phyloP scores from a whole-genome alignment of 2,797 vertebrate genomes.

The Mormyrus proboscirostris region DNA sequence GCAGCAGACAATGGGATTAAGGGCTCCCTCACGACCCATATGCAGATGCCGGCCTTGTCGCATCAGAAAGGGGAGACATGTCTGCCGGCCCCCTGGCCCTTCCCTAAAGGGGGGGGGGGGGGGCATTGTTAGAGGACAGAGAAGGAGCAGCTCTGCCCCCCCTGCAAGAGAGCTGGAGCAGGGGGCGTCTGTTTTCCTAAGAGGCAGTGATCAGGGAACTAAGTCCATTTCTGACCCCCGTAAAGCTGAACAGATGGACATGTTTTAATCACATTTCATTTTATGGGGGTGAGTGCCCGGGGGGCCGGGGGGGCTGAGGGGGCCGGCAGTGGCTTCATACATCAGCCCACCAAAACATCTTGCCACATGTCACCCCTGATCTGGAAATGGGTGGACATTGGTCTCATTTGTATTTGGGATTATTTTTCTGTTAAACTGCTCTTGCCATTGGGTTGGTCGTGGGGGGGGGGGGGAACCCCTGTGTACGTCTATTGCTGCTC shows the following conservation, averaged over 20 bases:
- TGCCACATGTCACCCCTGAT: conserved; percentile 7
- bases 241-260: conserved; percentile 77
- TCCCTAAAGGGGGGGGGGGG: conserved; percentile 25
- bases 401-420: not conserved
- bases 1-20: conserved; percentile 69
- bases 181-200: conserved; percentile 68
- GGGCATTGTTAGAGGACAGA: conserved; percentile 77
- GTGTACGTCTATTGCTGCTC: not conserved
- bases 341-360: conserved; percentile 19
- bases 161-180: conserved; percentile 56
- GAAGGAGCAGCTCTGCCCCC: conserved; percentile 69
- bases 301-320: conserved; percentile 34
- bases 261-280: conserved; percentile 70
- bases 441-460: not conserved
- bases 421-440: not conserved
- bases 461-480: not conserved
- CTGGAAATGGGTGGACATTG: conserved; percentile 14
- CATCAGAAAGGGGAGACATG: conserved; percentile 69
- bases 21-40: conserved; percentile 72
- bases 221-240: conserved; percentile 51
- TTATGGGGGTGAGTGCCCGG: conserved; percentile 16
- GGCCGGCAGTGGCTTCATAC: conserved; percentile 32
- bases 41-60: conserved; percentile 76
- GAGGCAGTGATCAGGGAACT: conserved; percentile 63
- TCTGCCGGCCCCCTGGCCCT: conserved; percentile 35